These are phyloP conservation scores for Volucella inanis DNA, from an alignment of 2,888 invertebrate genomes.

Conservation along the genomic window DNA sequence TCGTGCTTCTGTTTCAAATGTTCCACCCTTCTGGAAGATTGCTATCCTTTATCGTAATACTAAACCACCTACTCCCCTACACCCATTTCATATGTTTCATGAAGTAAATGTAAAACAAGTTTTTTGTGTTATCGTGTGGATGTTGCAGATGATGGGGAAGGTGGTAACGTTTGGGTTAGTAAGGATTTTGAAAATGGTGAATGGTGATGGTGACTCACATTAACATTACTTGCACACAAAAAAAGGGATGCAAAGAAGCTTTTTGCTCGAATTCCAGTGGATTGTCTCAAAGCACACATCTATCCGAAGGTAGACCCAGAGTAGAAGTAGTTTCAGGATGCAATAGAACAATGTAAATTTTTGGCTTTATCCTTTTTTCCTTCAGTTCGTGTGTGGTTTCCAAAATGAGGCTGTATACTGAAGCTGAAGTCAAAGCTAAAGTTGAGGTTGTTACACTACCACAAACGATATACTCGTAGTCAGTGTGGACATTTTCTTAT, in stretches of 20 bases:
- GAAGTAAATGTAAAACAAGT: slow-evolving; percentile 34
- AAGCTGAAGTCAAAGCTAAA: background rate
- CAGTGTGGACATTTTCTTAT: slow-evolving; percentile 11
- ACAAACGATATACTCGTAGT: background rate
- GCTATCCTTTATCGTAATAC: slow-evolving; percentile 6
- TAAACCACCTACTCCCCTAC: background rate
- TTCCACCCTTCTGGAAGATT: slow-evolving; percentile 1
- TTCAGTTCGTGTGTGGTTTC: slow-evolving; percentile 8
- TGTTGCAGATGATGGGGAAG: background rate
- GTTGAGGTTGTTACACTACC: slow-evolving; percentile 35
- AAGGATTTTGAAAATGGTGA: too few species aligned
- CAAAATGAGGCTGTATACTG: slow-evolving; percentile 26
- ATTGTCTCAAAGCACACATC: background rate
- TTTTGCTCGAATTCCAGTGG: background rate
- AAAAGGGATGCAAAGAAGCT: slow-evolving; percentile 25
- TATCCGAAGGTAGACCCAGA: background rate
- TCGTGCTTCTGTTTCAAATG: slow-evolving; percentile 15
- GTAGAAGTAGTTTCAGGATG: slow-evolving; percentile 15
- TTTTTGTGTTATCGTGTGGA: slow-evolving; percentile 19
- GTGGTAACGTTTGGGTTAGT: too few species aligned
- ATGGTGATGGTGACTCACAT: slow-evolving; percentile 25
- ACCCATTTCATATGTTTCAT: background rate
- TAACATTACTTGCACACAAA: background rate
- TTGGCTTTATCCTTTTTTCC: slow-evolving; percentile 10
- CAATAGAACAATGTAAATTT: slow-evolving; percentile 35